Evolutionary conservation across 2,888 invertebrate genomes (phyloP).

Genomic region (Sphecodes monilicornis): DNA sequence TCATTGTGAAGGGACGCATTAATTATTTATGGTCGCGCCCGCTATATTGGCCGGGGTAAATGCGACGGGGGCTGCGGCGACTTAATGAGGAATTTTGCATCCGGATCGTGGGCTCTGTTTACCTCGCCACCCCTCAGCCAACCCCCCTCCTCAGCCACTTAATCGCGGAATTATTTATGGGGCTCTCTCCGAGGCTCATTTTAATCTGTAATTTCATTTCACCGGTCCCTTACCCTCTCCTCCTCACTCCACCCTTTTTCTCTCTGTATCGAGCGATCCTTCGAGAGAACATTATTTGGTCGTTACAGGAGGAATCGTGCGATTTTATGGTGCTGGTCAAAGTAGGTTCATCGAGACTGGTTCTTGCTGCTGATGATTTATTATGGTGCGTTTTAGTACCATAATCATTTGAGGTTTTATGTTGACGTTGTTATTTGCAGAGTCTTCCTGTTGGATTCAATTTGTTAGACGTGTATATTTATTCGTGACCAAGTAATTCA

Average conservation of each 20-base stretch:
- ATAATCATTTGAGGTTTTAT: background rate
- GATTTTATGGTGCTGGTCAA: background rate
- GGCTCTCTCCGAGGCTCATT: constrained; percentile 2
- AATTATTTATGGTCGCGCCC: constrained; percentile 48
- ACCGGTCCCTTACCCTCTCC: background rate
- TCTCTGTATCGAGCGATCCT: background rate
- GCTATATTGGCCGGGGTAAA: constrained; percentile 22
- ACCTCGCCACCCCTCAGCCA: background rate
- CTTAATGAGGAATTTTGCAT: constrained; percentile 45
- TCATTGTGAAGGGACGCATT: constrained; percentile 32
- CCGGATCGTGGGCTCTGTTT: constrained; percentile 19
- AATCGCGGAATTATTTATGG: constrained; percentile 22
- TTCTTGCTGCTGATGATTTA: background rate
- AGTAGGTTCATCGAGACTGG: background rate
- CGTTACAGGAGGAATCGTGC: background rate
- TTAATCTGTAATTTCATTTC: background rate
- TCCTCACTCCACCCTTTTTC: background rate
- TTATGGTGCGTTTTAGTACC: background rate
- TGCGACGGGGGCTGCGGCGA: background rate
- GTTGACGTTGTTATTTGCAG: background rate
- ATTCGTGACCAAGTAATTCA: background rate
- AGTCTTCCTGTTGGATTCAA: background rate
- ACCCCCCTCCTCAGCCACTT: constrained; percentile 3
- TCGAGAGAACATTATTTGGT: constrained; percentile 1
- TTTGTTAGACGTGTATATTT: no score